Evolutionary conservation across 2,888 invertebrate species (phyloP).

Genomic region (Drosophila longiperda): DNA sequence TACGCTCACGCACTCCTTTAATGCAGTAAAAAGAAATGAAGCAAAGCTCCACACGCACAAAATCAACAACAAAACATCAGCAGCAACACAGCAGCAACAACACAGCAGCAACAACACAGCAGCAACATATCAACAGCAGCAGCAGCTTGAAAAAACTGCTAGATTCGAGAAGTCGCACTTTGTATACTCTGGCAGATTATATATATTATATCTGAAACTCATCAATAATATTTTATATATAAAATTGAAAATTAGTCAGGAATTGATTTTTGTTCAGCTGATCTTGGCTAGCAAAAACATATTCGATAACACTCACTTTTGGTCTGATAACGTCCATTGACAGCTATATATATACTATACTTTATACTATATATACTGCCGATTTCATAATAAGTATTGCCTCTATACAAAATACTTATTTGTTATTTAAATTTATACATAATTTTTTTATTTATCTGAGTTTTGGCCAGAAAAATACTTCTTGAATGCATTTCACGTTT

Average conservation of each 20-base stretch:
- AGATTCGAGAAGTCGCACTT: neutral
- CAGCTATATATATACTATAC: too few species aligned
- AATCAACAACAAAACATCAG: slow-evolving; percentile 24
- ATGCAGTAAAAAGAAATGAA: slow-evolving; percentile 45
- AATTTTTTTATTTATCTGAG: neutral
- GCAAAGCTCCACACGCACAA: slow-evolving; percentile 56
- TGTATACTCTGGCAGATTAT: neutral
- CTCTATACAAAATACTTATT: neutral
- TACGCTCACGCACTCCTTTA: slow-evolving; percentile 57
- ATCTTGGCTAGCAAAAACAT: neutral
- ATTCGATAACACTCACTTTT: neutral
- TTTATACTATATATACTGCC: neutral
- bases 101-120: slow-evolving; percentile 22
- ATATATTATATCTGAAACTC: neutral
- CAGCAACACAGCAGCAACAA: neutral
- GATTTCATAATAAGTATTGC: neutral
- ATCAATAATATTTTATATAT: neutral
- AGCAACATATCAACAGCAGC: slow-evolving; percentile 24
- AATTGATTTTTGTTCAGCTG: neutral
- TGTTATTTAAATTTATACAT: too few species aligned
- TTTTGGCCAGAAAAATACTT: neutral
- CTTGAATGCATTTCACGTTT: neutral
- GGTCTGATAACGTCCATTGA: neutral
- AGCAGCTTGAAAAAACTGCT: neutral
- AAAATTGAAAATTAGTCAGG: neutral